Evolutionary conservation across 2,797 vertebrate species (phyloP).

Genomic region (Australoheros facetus): DNA sequence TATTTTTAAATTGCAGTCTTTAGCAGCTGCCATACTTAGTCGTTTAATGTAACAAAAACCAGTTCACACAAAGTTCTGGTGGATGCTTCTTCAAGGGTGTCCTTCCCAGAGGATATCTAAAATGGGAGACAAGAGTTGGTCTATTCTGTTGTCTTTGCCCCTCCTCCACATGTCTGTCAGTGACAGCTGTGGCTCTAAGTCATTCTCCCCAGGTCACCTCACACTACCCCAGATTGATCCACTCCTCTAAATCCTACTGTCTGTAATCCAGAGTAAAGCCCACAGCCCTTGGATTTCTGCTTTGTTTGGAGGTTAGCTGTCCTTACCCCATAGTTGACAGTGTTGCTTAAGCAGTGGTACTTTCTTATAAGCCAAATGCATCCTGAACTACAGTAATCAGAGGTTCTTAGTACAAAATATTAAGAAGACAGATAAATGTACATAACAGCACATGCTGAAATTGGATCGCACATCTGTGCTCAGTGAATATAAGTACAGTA

Average conservation of each 20-base stretch:
- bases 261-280: conserved; percentile 33
- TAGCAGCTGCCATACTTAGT: neutral
- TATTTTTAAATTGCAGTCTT: neutral
- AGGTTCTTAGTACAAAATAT: neutral
- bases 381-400: neutral
- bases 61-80: conserved; percentile 21
- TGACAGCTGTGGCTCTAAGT: conserved; percentile 67
- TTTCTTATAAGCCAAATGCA: accelerated
- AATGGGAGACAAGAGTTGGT: conserved; percentile 32
- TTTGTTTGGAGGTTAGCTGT: conserved; percentile 1
- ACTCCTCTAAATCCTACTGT: neutral
- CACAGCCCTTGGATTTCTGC: neutral
- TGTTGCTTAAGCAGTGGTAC: neutral
- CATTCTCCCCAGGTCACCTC: conserved; percentile 38
- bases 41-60: neutral
- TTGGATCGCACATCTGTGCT: neutral
- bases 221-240: conserved; percentile 30
- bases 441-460: neutral
- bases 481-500: neutral
- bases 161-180: conserved; percentile 28
- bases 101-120: conserved; percentile 52
- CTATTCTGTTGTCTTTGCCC: conserved; percentile 50
- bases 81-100: conserved; percentile 42
- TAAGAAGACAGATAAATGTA: neutral
- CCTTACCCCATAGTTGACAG: neutral